Evolutionary conservation across 2,113 vertebrate genomes (phyloP), one percentile per base, ranked within the genome.

Genomic region (Stercorarius parasiticus): DNA sequence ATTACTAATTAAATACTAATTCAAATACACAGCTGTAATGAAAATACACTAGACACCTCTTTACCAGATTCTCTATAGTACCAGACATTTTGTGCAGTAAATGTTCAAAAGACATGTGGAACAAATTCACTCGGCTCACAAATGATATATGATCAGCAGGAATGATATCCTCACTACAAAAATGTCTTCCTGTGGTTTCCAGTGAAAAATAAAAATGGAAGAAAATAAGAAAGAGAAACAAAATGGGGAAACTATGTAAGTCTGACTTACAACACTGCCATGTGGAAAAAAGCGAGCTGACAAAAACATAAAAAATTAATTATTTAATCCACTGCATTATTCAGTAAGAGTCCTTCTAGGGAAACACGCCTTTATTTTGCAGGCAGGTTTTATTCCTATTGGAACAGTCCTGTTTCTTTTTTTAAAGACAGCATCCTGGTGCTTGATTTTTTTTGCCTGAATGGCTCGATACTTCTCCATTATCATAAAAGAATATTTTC

Each of bases 121-220:
- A 97, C 52, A 95, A 95, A 96, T 97, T 96, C 86, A 79, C 42
- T 76, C 6, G 2, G 88, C 40, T 95, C 45, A 56, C 77, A 97
- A 93, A 94, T 95, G 77, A 96, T 94, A 94, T 81, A 95, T 80
- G 87, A 95, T 86, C 94, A 93, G 82, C 27, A 82, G 59, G 70
- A 97, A 95, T 89, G 18, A 96, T 87, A 95, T 84, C 70, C 84
- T 95, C 50, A 80, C 88, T 93, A 90, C n/a, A 95, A 80, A 96
- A 97, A 91, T 79, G 84, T 92, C 82, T 97, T 97, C 95, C 81
- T 97, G 85, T 73, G 94, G 85, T 95, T 96, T 97, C 55, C 74
- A 91, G 59, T 29, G 40, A 96, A 93, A 88, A 93, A 86, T 64
- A 92, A 72, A 94, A 95, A 86, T 62, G 16, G 38, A 94, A 97